phyloP scores from a whole-genome alignment of 2,797 vertebrate genomes.

The Brachymystax lenok region DNA sequence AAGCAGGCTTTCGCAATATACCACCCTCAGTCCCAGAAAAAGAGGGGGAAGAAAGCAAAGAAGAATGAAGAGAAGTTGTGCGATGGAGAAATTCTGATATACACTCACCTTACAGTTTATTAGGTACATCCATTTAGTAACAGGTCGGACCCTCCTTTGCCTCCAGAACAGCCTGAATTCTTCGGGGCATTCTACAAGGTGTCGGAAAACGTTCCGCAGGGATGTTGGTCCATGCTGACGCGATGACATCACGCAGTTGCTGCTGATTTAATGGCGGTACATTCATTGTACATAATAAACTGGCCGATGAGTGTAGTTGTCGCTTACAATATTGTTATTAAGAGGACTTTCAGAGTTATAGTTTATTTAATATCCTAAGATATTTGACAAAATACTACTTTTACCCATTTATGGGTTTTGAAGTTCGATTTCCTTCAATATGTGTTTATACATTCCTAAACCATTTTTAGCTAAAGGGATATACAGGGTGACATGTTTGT shows the following conservation, averaged over 20 bases:
- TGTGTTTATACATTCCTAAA: background rate
- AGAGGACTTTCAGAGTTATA: conserved; percentile 19
- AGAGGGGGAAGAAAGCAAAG: conserved; percentile 24
- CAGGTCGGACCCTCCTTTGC: no score
- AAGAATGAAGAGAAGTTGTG: background rate
- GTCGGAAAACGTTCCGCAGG: no score
- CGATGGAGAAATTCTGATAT: background rate
- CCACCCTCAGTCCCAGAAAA: conserved; percentile 2
- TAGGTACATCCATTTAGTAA: no score
- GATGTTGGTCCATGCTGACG: no score
- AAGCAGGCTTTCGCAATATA: conserved; percentile 49
- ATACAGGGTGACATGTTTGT: background rate
- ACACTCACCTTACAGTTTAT: no score
- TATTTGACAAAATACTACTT: conserved; percentile 14
- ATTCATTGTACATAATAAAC: no score
- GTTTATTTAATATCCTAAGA: conserved; percentile 36
- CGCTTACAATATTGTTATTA: background rate
- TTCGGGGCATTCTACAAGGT: no score
- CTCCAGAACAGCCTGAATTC: no score
- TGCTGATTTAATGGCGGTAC: no score
- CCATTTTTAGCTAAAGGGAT: conserved; percentile 20
- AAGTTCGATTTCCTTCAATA: background rate
- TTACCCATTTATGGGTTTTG: background rate
- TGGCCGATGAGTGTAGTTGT: background rate
- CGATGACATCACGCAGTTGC: no score